Evolutionary conservation across 2,113 vertebrate species (phyloP).

Genomic region (Hyaena hyaena): DNA sequence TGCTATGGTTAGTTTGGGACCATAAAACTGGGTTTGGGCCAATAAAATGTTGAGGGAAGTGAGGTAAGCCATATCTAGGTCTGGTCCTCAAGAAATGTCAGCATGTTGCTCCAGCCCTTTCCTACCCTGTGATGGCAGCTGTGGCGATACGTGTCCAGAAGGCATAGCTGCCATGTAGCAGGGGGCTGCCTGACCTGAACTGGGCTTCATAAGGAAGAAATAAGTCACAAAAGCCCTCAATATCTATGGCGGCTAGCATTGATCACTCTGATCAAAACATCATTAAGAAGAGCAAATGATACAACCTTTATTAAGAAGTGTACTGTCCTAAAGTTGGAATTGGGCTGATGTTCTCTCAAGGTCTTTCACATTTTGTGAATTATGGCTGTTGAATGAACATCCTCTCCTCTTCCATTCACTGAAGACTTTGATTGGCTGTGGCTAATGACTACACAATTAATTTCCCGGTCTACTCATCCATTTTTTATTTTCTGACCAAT

Average conservation of each 20-base stretch:
- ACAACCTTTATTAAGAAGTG: neutral
- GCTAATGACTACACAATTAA: neutral
- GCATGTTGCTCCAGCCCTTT: neutral
- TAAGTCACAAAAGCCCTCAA: neutral
- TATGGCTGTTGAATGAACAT: neutral
- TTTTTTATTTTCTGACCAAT: conserved; percentile 34
- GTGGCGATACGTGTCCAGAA: neutral
- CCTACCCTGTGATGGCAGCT: neutral
- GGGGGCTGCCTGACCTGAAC: neutral
- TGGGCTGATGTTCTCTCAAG: neutral
- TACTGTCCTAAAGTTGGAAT: neutral
- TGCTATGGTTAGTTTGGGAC: neutral
- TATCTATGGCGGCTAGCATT: neutral
- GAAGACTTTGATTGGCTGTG: neutral
- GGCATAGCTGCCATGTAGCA: neutral
- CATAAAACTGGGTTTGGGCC: neutral
- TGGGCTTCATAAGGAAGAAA: neutral
- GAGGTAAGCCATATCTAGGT: neutral
- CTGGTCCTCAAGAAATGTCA: neutral
- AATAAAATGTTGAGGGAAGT: neutral
- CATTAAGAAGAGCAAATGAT: conserved; percentile 8
- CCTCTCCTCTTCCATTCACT: neutral
- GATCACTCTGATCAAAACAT: neutral
- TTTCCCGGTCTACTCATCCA: neutral
- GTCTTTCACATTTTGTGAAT: neutral